These are phyloP conservation scores for Parauchenoglanis punctatus DNA, from an alignment of 2,797 vertebrate genomes.

Conservation along the genomic window DNA sequence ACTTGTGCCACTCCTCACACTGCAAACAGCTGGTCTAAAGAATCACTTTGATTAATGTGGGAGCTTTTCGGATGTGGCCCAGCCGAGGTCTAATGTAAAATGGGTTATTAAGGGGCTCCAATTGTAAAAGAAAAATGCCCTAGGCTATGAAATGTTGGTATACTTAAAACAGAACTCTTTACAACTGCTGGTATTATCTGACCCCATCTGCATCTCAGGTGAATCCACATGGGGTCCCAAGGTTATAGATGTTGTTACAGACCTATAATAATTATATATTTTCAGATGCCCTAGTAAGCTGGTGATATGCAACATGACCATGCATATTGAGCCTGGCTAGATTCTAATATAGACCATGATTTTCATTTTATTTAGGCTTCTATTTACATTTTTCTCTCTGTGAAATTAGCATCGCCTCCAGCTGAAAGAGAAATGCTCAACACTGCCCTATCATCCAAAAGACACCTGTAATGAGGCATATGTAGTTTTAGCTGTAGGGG, in stretches of 20 bases:
- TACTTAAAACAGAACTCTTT: background rate
- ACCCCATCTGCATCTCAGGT: background rate
- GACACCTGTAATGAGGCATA: background rate
- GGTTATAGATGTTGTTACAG: background rate
- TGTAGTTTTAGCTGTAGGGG: background rate
- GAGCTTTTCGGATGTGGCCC: background rate
- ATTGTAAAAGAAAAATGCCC: background rate
- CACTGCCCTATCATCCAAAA: slow-evolving; percentile 3
- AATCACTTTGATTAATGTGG: background rate
- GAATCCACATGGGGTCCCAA: background rate
- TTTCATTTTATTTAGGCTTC: background rate
- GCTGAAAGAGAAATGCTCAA: background rate
- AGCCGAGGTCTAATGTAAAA: background rate
- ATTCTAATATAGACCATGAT: background rate
- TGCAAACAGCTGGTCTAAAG: background rate
- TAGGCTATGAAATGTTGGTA: background rate
- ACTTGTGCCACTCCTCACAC: background rate
- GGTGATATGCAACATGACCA: background rate
- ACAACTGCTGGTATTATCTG: background rate
- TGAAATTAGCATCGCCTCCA: background rate
- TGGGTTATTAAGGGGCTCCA: background rate
- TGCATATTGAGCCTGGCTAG: background rate
- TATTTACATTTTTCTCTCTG: background rate
- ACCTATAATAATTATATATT: background rate
- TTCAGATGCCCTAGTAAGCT: background rate